Evolutionary conservation across 2,797 vertebrate genomes (phyloP), one percentile per base, ranked within the genome.

Genomic region (Danionella dracula): DNA sequence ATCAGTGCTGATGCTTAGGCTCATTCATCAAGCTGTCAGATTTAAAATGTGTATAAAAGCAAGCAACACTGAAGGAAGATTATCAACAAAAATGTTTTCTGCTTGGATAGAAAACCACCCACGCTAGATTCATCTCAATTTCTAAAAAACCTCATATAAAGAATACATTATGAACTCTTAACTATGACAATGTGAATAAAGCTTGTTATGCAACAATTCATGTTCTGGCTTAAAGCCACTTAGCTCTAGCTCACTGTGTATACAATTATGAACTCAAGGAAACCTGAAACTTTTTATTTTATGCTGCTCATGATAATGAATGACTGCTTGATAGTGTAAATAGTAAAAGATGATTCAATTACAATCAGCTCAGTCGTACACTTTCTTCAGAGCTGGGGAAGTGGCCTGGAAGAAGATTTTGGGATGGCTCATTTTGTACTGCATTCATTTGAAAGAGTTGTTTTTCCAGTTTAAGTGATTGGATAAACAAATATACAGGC

Each of bases 11-110:
- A 23, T 15, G 54, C 58, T 66, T 60, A 27, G 27, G 41, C 40
- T 42, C 50, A 54, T 72, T 50, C 35, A 70, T 66, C 50, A 66
- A 58, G 19, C 29, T 54, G 45, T 55, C 62, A 35, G 32, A 54
- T 32, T 54, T 21, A 27, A 66, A 66, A 21, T 40, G 56, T n/a
- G 19, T 17, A 53, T 23, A 56, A 51, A 51, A 48, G 27, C 7
- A 7, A 4, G 12, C 37, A 32, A 34, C 37, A 54, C 1, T 16
- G n/a, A 41, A 23, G 11, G 27, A 46, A 27, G 16, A 58, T 54
- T 17, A 66, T 50, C 15, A 13, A 29, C 35, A 58, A 32, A 48
- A 32, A 15, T 1, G 2, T 7, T 2, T 21, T 17, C 8, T 45
- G n/a, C 54, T 37, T 29, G 10, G 31, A 37, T 45, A 27, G 20